Evolutionary conservation across 2,888 invertebrate genomes (phyloP).

Genomic region (Amblyjoppa fuscipennis): DNA sequence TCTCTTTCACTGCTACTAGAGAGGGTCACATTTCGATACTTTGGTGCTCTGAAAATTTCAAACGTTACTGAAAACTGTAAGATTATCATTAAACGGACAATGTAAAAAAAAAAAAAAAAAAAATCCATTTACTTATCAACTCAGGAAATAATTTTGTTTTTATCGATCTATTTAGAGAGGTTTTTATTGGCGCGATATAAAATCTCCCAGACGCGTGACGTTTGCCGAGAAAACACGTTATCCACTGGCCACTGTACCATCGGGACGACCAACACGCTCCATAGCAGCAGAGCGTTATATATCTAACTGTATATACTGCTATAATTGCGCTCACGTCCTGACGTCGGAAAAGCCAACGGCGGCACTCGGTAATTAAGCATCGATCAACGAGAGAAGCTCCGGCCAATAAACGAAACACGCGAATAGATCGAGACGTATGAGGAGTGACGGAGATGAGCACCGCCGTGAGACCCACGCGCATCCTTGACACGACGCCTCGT

Average conservation of each 20-base stretch:
- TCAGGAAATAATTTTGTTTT: neutral
- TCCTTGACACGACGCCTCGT: conserved; percentile 62
- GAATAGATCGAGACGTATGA: conserved; percentile 33
- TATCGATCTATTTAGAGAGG: neutral
- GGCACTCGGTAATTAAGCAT: conserved; percentile 62
- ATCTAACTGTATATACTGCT: conserved; percentile 55
- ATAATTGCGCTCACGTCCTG: conserved; percentile 36
- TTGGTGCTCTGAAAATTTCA: too few relatives aligned
- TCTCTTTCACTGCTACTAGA: neutral
- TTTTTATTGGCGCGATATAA: conserved; percentile 6
- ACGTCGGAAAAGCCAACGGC: conserved; percentile 47
- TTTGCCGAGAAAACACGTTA: conserved; percentile 47
- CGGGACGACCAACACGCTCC: conserved; percentile 20
- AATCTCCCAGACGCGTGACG: conserved; percentile 16
- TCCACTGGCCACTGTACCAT: conserved; percentile 49
- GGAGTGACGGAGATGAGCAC: conserved; percentile 28
- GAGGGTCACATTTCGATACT: neutral
- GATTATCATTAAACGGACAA: too few relatives aligned
- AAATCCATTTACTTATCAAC: neutral
- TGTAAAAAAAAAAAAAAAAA: too few relatives aligned
- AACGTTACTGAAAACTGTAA: too few relatives aligned
- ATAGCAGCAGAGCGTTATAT: conserved; percentile 24
- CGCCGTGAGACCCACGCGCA: conserved; percentile 53
- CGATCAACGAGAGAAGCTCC: conserved; percentile 54
- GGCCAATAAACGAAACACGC: conserved; percentile 44